A percentile compares a stretch with the other conserved stretches of the same genome.
phyloP scores from a whole-genome alignment of 2,888 invertebrate genomes.

The Troglohyphantes excavatus region DNA sequence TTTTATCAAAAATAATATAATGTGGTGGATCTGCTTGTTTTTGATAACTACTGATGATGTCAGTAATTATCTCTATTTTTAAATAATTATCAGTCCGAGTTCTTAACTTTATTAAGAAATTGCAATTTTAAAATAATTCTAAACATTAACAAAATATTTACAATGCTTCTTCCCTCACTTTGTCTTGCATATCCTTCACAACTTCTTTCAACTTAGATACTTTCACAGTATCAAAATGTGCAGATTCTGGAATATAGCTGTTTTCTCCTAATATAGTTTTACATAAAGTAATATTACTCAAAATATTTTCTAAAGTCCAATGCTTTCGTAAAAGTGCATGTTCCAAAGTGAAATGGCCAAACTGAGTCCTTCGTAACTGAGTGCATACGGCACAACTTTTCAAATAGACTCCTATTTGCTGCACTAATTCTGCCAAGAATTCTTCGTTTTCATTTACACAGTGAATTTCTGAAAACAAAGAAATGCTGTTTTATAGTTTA shows the following conservation, averaged over 20 bases:
- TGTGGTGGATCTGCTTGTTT: no score
- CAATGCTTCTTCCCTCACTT: conserved; percentile 51
- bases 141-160: conserved; percentile 14
- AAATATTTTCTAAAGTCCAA: conserved; percentile 89
- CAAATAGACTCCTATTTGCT: conserved; percentile 91
- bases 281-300: conserved; percentile 86
- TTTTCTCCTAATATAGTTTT: conserved; percentile 30
- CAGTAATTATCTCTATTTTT: no score
- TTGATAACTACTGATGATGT: no score
- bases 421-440: conserved; percentile 89
- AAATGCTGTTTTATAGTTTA: no score
- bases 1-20: no score
- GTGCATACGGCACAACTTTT: conserved; percentile 91
- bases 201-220: conserved; percentile 11
- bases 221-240: conserved; percentile 37
- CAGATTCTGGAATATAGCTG: conserved; percentile 14
- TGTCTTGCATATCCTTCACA: conserved; percentile 52
- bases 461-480: conserved; percentile 88
- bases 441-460: conserved; percentile 92
- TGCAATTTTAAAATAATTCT: neutral
- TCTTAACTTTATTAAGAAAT: no score
- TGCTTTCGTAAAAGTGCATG: conserved; percentile 91
- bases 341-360: conserved; percentile 90
- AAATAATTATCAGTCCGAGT: no score
- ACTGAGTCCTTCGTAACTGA: conserved; percentile 90